These are phyloP conservation scores for Clivina fossor DNA, from an alignment of 2,888 invertebrate genomes.

Conservation along the genomic window DNA sequence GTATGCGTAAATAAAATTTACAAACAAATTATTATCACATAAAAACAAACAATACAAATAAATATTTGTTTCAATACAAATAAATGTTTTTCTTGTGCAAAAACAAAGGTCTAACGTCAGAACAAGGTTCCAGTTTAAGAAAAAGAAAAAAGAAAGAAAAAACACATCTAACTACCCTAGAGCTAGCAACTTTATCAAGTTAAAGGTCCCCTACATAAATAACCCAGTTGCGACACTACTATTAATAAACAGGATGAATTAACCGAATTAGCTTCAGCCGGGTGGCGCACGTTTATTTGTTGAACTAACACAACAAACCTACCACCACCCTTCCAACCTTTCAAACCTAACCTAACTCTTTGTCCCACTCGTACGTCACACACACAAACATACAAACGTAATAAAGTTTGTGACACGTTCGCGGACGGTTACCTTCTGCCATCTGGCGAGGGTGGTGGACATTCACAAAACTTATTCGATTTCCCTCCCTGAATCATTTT, in stretches of 20 bases:
- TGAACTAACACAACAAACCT: slow-evolving; percentile 21
- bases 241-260: slow-evolving; percentile 26
- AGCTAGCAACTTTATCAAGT: slow-evolving; percentile 12
- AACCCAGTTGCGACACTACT: slow-evolving; percentile 4
- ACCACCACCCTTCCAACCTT: no score
- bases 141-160: slow-evolving; percentile 3
- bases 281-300: slow-evolving; percentile 24
- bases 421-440: neutral
- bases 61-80: no score
- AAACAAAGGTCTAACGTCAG: no score
- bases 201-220: slow-evolving; percentile 21
- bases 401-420: slow-evolving; percentile 19
- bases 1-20: no score
- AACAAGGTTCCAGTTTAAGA: no score
- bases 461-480: no score
- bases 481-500: no score
- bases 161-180: slow-evolving; percentile 1
- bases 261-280: slow-evolving; percentile 22
- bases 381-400: no score
- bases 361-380: slow-evolving; percentile 23
- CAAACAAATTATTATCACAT: no score
- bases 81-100: no score
- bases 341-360: no score
- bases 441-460: slow-evolving; percentile 11
- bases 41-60: no score